Conservation (phyloP, 2,113 vertebrate species). For the Pseudopodoces humilis region DNA sequence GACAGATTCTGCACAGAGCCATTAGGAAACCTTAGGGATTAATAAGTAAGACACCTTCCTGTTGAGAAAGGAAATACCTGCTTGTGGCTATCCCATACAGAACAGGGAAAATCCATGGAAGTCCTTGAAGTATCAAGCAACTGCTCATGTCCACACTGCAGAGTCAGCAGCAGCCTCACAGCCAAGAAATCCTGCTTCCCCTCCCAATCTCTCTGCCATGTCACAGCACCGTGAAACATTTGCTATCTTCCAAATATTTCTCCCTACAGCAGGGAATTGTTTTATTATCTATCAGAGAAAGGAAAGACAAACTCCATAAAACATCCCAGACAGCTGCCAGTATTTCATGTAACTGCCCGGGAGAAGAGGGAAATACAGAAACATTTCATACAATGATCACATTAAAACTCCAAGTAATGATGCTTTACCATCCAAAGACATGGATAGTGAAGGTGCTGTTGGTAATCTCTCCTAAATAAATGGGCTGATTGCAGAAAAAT, state of each 20-base stretch:
- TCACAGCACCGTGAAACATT: not conserved
- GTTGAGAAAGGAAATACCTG: not conserved
- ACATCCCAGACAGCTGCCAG: not conserved
- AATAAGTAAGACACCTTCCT: not conserved
- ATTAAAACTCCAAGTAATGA: not conserved
- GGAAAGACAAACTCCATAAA: not conserved
- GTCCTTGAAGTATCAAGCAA: not conserved
- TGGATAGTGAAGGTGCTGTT: not conserved
- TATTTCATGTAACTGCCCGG: not conserved
- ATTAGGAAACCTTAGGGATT: not conserved
- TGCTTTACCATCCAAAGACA: not conserved
- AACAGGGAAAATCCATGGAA: not conserved
- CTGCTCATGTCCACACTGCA: not conserved
- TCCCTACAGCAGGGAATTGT: not conserved
- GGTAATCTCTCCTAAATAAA: not conserved
- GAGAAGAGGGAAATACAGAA: not conserved
- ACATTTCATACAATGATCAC: not conserved
- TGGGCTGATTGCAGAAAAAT: not conserved
- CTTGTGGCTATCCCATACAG: not conserved
- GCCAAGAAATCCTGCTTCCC: not conserved
- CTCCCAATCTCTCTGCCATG: not conserved
- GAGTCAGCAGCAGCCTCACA: not conserved
- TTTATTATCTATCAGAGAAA: not conserved
- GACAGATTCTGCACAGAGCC: not conserved
- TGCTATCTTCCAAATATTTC: not conserved